phyloP scores from a whole-genome alignment of 2,888 invertebrate genomes.

The Caenorhabditis imperialis region DNA sequence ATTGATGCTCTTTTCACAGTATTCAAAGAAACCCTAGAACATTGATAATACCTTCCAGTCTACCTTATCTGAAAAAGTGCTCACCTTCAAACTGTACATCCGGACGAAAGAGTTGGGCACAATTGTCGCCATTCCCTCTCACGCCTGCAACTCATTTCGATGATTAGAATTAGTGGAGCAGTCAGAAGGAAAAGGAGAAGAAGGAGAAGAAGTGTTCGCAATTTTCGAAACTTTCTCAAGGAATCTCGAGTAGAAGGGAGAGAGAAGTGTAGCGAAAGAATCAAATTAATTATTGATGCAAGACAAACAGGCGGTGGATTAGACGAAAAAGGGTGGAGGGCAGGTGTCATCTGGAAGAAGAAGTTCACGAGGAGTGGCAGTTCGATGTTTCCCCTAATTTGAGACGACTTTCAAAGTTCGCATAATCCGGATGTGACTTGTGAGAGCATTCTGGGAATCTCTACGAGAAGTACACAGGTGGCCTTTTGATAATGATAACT shows the following conservation, averaged over 20 bases:
- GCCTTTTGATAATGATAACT: too few relatives aligned
- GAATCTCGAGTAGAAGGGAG: slow-evolving; percentile 32
- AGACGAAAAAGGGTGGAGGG: too few relatives aligned
- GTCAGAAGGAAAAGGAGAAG: slow-evolving; percentile 6
- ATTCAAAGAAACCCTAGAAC: too few relatives aligned
- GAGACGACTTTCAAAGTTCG: too few relatives aligned
- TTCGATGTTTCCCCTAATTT: not conserved
- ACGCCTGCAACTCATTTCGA: not conserved
- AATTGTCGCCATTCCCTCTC: slow-evolving; percentile 34
- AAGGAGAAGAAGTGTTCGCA: slow-evolving; percentile 13
- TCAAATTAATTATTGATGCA: slow-evolving; percentile 58
- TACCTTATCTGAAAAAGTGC: too few relatives aligned
- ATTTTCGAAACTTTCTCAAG: slow-evolving; percentile 27
- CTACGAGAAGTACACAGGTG: too few relatives aligned
- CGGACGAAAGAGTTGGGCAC: slow-evolving; percentile 38
- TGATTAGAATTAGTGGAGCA: not conserved
- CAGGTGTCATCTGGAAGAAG: too few relatives aligned
- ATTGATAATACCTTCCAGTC: too few relatives aligned
- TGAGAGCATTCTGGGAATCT: too few relatives aligned
- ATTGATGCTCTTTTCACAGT: too few relatives aligned
- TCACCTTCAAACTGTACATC: slow-evolving; percentile 51
- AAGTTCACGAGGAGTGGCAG: slow-evolving; percentile 33
- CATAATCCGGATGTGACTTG: too few relatives aligned
- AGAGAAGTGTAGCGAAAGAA: slow-evolving; percentile 55
- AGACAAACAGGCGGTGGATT: slow-evolving; percentile 34